Evolutionary conservation across 2,113 vertebrate genomes (phyloP).

Genomic region (Pitta sordida): DNA sequence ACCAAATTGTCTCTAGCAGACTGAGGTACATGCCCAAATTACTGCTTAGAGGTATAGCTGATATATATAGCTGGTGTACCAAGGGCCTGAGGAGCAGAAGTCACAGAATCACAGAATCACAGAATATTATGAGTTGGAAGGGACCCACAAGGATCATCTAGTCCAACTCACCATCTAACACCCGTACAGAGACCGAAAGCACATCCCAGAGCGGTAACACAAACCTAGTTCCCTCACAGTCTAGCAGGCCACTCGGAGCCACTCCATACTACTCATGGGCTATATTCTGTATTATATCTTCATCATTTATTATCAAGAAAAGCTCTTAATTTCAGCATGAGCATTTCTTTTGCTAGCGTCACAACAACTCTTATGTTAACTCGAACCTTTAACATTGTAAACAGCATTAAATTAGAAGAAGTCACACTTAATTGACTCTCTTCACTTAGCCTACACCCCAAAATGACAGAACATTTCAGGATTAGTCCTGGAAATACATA

Average conservation of each 20-base stretch:
- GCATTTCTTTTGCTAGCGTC: constrained; percentile 2
- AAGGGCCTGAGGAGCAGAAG: background rate
- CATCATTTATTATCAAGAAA: background rate
- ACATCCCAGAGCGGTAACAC: too few species aligned
- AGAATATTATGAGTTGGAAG: too few species aligned
- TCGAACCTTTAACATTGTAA: background rate
- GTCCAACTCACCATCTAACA: too few species aligned
- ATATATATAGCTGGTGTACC: too few species aligned
- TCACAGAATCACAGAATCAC: too few species aligned
- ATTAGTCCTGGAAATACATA: background rate
- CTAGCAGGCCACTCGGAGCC: too few species aligned
- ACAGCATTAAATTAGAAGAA: background rate
- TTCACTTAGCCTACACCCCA: background rate
- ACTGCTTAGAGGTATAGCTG: accelerated
- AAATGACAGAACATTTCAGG: background rate
- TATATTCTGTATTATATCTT: background rate
- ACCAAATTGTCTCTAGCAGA: background rate
- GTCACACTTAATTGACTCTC: background rate
- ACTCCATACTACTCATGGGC: background rate
- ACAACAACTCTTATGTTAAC: constrained; percentile 15
- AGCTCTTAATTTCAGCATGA: background rate
- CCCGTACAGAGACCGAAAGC: too few species aligned
- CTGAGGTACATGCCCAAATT: background rate
- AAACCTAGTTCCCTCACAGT: too few species aligned
- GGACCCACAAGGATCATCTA: too few species aligned